Percentiles rank a stretch among this genome's conserved stretches.
These are phyloP conservation scores for Coelinius sp. DNA, from an alignment of 2,888 invertebrate genomes.

Conservation along the genomic window DNA sequence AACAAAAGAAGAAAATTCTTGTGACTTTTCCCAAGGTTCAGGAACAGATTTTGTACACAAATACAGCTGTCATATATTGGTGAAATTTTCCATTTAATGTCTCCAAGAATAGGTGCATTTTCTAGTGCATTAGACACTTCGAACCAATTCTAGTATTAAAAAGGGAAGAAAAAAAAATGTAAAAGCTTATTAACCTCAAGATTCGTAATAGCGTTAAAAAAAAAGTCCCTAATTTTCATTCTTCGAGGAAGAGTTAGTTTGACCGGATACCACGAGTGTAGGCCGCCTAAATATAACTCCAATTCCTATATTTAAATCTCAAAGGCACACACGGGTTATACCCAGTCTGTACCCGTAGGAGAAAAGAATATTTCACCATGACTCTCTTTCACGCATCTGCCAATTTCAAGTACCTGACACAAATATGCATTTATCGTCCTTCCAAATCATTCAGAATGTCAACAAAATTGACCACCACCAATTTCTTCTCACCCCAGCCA, in stretches of 20 bases:
- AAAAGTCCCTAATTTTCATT: neutral
- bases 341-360: conserved; percentile 2
- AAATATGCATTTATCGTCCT: neutral
- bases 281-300: conserved; percentile 67
- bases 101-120: neutral
- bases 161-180: neutral
- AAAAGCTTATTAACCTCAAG: neutral
- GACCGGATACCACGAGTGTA: conserved; percentile 66
- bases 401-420: conserved; percentile 14
- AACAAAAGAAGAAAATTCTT: neutral
- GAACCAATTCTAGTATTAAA: neutral
- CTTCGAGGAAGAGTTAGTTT: conserved; percentile 55
- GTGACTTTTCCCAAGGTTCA: conserved; percentile 7
- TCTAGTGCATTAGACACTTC: neutral
- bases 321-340: conserved; percentile 3
- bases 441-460: neutral
- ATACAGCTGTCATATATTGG: conserved; percentile 46
- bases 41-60: conserved; percentile 20
- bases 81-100: conserved; percentile 29
- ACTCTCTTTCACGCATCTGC: neutral
- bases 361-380: conserved; percentile 22
- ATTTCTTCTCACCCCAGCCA: neutral
- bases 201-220: neutral
- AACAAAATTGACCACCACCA: neutral
- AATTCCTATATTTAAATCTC: conserved; percentile 65